Evolutionary conservation across 2,888 invertebrate species (phyloP), one percentile per base, ranked within the genome.

Genomic region (Nysson spinosus): DNA sequence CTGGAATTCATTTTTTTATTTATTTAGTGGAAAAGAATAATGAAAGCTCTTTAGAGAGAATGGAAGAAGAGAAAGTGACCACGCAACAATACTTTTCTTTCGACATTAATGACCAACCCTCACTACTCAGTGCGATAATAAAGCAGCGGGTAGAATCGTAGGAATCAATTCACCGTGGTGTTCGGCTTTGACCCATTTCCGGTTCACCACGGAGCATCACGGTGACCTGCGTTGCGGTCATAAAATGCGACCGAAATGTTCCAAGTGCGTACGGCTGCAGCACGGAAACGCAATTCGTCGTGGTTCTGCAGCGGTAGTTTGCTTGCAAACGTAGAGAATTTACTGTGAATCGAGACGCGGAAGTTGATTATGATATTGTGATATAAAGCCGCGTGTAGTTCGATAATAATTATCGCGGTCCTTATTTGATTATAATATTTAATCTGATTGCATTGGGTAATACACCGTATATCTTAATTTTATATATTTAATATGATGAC

Each of bases 161-260:
- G 46, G 16, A 65, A 74, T 74, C 64, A 52, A 69, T 61, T 65
- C 55, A 20, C 32, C 50, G 39, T 46, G 44, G 40, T 24, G 51
- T 40, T 58, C 35, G 52, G 42, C 52, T 61, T 39, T 60, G 65
- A 75, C 60, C 71, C 62, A 65, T 68, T 75, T 75, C 65, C 74
- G 57, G 34, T 34, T 12, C 17, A 6, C n/a, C 42, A 17, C 35
- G 46, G 44, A 4, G 42, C 55, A 24, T 46, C 46, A 11, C 9
- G 44, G 9, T 39, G 6, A n/a, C 11, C 30, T 9, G 17, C 19
- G 19, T 28, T 17, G 20, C 26, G 40, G 4, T 39, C 65, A 51
- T 69, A 46, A 72, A 72, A 52, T 54, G 32, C 60, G 44, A 2
- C 22, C n/a, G n/a, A n/a, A n/a, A n/a, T 28, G 32, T 35, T 19